Base-by-base conservation (phyloP, 1,140 invertebrate genomes). In the Melanaphis sacchari region DNA sequence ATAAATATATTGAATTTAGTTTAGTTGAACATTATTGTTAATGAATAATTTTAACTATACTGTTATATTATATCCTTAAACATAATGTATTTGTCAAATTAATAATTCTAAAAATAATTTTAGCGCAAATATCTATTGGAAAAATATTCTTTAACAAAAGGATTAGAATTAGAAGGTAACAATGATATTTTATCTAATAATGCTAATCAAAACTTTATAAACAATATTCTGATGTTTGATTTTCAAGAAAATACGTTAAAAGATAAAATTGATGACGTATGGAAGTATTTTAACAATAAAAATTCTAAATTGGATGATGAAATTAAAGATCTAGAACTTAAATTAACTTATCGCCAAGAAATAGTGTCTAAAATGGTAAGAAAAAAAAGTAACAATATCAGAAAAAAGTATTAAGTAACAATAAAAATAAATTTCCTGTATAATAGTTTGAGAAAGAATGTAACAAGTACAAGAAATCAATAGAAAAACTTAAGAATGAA, bases 161-260 rank as follows among this genome's bases (percentile, higher is more conserved):
- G 43, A 89, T 52, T 89, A 0, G 46, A 89, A 89, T 9, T 52
- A 24, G 43, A 89, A 89, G 87, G 87, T 89, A 89, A 89, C 8
- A 89, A 1, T 26, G 36, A 41, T 85, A 40, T 36, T 76, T 18
- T 76, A n/a, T 66, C 26, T 85, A 85, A 26, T 40, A 41, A 11
- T 85, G 1, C 11, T 7, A 85, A 52, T 36, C 21, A 88, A 88
- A 88, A 36, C 8, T 4, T 24, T 49, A 88, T 8, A 43, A 85
- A 85, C 41, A 43, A 85, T 85, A 85, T 85, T 85, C 4, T n/a
- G 46, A 89, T 49, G 21, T 89, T 38, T 52, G 6, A 36, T 89
- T 22, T 88, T 89, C 4, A 52, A 89, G 88, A 89, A 26, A 24
- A 89, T 38, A 54, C 1, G 21, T 52, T 54, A 40, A 1, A 52